Evolutionary conservation across 2,113 vertebrate genomes (phyloP).

Genomic region (Dasyornis broadbenti): DNA sequence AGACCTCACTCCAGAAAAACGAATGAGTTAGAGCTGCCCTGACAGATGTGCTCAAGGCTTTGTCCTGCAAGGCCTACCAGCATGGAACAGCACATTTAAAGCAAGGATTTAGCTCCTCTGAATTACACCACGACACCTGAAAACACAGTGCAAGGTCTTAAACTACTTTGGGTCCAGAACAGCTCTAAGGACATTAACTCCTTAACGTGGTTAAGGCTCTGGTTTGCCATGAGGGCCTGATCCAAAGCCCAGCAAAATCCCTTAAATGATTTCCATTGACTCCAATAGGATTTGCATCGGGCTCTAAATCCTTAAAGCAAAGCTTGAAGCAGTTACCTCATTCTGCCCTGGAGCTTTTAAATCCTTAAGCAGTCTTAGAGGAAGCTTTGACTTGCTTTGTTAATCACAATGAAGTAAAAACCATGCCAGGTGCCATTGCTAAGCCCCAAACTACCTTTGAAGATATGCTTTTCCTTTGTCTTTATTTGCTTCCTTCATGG

Average conservation of each 20-base stretch:
- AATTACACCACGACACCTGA: neutral
- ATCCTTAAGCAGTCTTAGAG: slow-evolving; percentile 27
- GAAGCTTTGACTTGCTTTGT: neutral
- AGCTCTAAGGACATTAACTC: neutral
- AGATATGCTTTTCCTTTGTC: neutral
- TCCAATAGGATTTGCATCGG: neutral
- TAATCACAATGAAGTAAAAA: neutral
- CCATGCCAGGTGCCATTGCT: neutral
- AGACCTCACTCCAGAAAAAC: neutral
- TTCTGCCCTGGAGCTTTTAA: neutral
- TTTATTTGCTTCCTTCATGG: neutral
- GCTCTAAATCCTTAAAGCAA: slow-evolving; percentile 28
- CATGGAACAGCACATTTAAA: neutral
- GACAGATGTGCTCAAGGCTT: neutral
- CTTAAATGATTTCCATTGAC: neutral
- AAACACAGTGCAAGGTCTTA: neutral
- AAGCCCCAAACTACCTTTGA: neutral
- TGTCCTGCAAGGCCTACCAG: neutral
- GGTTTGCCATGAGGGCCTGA: neutral
- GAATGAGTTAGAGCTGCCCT: neutral
- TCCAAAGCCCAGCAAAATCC: neutral
- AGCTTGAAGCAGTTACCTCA: neutral
- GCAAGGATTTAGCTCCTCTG: neutral
- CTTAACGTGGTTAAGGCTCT: neutral
- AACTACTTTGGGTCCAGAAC: neutral